A percentile compares a stretch with the other conserved stretches of the same genome.
phyloP scores from a whole-genome alignment of 2,888 invertebrate species.

The Epinotia bilunana region DNA sequence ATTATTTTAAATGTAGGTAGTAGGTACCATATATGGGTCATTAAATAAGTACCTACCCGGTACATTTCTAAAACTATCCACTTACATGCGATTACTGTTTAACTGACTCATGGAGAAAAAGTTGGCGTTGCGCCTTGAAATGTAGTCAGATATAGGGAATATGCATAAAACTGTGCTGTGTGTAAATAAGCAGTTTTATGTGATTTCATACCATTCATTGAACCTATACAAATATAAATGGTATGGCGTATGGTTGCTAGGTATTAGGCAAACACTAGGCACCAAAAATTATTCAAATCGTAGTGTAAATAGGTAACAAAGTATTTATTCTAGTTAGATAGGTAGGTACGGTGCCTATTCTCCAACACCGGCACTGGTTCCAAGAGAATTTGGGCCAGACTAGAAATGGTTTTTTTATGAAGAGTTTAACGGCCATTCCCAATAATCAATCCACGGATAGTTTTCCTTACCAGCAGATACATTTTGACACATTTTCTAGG shows the following conservation, averaged over 20 bases:
- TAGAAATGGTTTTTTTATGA: slow-evolving; percentile 11
- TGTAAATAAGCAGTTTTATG: not conserved
- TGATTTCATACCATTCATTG: not conserved
- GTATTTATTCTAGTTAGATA: slow-evolving; percentile 27
- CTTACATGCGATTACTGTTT: slow-evolving; percentile 1
- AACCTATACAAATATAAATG: slow-evolving; percentile 4
- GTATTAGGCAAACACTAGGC: slow-evolving; percentile 7
- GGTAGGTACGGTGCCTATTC: slow-evolving; percentile 7
- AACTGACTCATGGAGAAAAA: not conserved
- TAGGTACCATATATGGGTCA: too few species aligned
- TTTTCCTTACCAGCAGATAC: too few species aligned
- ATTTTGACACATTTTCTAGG: too few species aligned
- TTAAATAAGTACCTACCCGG: too few species aligned
- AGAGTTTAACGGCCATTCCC: too few species aligned
- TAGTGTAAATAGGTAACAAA: slow-evolving; percentile 22
- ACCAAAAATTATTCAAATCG: slow-evolving; percentile 15
- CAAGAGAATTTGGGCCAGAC: not conserved
- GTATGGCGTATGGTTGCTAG: slow-evolving; percentile 25
- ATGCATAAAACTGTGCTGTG: not conserved
- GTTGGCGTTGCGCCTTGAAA: not conserved
- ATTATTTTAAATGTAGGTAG: not conserved
- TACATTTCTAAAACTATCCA: not conserved
- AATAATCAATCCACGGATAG: too few species aligned
- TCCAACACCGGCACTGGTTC: not conserved
- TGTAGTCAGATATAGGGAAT: not conserved